Conservation (phyloP, 1,140 invertebrate genomes). For the Anastrepha ludens region DNA sequence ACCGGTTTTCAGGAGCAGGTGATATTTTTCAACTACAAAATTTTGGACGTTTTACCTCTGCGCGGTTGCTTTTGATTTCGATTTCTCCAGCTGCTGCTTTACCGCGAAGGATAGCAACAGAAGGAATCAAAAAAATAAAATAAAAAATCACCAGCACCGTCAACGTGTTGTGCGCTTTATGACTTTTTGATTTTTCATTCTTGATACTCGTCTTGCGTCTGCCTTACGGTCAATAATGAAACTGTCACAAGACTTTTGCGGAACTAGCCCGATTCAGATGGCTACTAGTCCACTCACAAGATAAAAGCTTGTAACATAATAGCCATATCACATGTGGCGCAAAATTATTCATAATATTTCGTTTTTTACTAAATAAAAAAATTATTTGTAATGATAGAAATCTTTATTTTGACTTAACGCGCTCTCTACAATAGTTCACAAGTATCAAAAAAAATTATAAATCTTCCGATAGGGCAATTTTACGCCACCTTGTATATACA, state of each 20-base stretch:
- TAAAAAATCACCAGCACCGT: background rate
- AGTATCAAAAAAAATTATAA: no score
- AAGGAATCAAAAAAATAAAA: background rate
- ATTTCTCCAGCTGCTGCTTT: background rate
- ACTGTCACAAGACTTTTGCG: background rate
- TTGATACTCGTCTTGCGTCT: background rate
- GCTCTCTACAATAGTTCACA: no score
- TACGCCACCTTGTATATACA: no score
- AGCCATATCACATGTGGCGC: no score
- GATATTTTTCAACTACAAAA: background rate
- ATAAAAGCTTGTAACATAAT: no score
- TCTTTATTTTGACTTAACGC: no score
- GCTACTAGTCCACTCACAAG: background rate
- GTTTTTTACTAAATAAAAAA: no score
- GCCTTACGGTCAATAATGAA: background rate
- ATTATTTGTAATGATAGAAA: no score
- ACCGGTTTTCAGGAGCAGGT: constrained; percentile 1
- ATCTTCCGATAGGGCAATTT: no score
- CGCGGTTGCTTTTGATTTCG: constrained; percentile 1
- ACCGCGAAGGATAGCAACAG: background rate
- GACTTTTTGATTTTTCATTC: constrained; percentile 26
- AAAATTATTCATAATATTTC: no score
- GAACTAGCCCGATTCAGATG: background rate
- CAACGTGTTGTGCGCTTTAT: background rate
- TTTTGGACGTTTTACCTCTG: background rate